These are phyloP conservation scores for Orthosia gracilis DNA, from an alignment of 2,888 invertebrate genomes.

Conservation along the genomic window DNA sequence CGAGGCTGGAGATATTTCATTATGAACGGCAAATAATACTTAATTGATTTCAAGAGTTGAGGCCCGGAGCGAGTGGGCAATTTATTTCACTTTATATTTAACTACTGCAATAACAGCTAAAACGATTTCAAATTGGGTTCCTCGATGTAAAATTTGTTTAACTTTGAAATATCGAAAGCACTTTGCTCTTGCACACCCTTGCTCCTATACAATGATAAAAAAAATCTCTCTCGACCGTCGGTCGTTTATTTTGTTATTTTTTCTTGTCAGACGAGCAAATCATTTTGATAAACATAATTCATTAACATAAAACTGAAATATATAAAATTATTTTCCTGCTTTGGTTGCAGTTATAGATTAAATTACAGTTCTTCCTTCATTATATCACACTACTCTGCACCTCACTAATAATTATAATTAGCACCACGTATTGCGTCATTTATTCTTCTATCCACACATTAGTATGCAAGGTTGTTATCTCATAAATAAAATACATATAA, in stretches of 20 bases:
- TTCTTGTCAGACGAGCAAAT: neutral
- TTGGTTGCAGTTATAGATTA: neutral
- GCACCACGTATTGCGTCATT: conserved; percentile 41
- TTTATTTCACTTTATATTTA: conserved; percentile 78
- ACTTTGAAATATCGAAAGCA: conserved; percentile 56
- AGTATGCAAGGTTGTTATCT: conserved; percentile 47
- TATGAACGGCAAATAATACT: conserved; percentile 61
- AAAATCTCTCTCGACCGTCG: neutral
- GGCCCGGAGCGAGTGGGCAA: conserved; percentile 63
- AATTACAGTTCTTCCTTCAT: neutral
- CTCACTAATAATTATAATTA: conserved; percentile 43
- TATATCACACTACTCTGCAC: neutral
- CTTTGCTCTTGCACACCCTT: conserved; percentile 19
- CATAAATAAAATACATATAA: conserved; percentile 52
- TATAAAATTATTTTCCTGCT: neutral
- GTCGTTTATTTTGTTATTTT: conserved; percentile 4
- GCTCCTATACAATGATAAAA: conserved; percentile 5
- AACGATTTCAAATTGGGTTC: conserved; percentile 63
- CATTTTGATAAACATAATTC: neutral
- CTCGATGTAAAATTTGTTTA: conserved; percentile 48
- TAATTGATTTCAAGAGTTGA: conserved; percentile 75
- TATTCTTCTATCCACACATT: conserved; percentile 40
- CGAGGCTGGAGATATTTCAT: conserved; percentile 72
- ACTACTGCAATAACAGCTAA: conserved; percentile 60
- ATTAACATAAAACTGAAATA: neutral